These are phyloP conservation scores for Eueremaeus valkanovi DNA, from an alignment of 2,888 invertebrate species.

Conservation along the genomic window DNA sequence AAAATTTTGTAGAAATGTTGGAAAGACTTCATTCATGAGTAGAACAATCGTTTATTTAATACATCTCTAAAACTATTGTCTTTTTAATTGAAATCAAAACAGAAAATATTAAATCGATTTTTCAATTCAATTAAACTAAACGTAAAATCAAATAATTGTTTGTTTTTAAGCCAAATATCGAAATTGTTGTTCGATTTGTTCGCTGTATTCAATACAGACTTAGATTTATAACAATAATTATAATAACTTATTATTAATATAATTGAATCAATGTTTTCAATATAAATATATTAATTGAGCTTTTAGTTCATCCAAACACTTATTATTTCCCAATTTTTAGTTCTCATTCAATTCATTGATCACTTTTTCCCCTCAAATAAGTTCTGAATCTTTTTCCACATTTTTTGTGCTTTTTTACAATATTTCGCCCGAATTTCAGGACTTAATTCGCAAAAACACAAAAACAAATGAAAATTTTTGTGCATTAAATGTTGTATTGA, in stretches of 20 bases:
- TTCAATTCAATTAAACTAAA: too few species aligned
- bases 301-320: background rate
- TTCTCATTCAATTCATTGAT: background rate
- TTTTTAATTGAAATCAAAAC: background rate
- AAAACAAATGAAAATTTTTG: background rate
- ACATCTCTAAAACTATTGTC: background rate
- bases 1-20: too few species aligned
- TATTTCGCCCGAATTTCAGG: background rate
- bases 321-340: background rate
- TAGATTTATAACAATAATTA: background rate
- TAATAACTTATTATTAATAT: background rate
- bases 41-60: background rate
- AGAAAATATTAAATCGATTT: background rate
- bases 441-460: background rate
- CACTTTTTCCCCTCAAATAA: background rate
- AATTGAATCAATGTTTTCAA: background rate
- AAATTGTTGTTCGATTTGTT: background rate
- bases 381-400: background rate
- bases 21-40: too few species aligned
- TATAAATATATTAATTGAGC: background rate
- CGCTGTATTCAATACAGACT: background rate
- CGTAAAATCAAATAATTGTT: background rate
- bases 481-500: background rate
- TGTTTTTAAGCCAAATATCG: background rate
- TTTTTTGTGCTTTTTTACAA: background rate